These are phyloP conservation scores for Drosophila sproati DNA, from an alignment of 1,140 invertebrate genomes.

Conservation along the genomic window DNA sequence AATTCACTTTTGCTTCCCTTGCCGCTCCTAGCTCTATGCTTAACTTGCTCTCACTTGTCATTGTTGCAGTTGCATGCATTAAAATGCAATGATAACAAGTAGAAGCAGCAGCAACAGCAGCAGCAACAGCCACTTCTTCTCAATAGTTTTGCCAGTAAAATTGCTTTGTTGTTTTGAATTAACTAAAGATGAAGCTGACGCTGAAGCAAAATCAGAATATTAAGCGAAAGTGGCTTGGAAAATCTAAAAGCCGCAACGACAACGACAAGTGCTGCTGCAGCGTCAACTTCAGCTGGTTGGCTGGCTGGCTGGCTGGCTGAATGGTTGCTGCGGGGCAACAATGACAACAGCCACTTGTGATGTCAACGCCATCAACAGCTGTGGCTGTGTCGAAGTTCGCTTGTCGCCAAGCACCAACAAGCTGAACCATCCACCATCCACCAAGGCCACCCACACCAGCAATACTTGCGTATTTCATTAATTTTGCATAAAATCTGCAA, in stretches of 20 bases:
- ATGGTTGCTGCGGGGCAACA: conserved; percentile 28
- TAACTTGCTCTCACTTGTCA: conserved; percentile 39
- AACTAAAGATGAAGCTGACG: conserved; percentile 31
- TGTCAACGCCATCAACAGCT: conserved; percentile 72
- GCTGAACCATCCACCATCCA: conserved; percentile 6
- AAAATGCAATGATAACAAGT: conserved; percentile 77
- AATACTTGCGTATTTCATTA: conserved; percentile 74
- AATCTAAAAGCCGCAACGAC: conserved; percentile 74
- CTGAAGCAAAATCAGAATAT: conserved; percentile 60
- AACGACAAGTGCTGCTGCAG: conserved; percentile 37
- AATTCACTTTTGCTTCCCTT: neutral
- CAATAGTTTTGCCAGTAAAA: conserved; percentile 60
- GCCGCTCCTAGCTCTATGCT: conserved; percentile 5
- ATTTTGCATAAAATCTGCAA: conserved; percentile 69
- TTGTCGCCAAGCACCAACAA: conserved; percentile 31
- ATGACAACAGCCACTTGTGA: conserved; percentile 55
- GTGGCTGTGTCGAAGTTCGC: conserved; percentile 45
- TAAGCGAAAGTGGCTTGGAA: conserved; percentile 77
- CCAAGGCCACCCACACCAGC: conserved; percentile 8
- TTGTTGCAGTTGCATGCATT: conserved; percentile 74
- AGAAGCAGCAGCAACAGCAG: conserved; percentile 28
- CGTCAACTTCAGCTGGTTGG: conserved; percentile 12
- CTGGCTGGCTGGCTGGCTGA: neutral
- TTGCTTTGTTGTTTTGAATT: conserved; percentile 66
- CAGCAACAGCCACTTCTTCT: conserved; percentile 47